Evolutionary conservation across 2,113 vertebrate species (phyloP), one percentile per base, ranked within the genome.

Genomic region (Mus spicilegus): DNA sequence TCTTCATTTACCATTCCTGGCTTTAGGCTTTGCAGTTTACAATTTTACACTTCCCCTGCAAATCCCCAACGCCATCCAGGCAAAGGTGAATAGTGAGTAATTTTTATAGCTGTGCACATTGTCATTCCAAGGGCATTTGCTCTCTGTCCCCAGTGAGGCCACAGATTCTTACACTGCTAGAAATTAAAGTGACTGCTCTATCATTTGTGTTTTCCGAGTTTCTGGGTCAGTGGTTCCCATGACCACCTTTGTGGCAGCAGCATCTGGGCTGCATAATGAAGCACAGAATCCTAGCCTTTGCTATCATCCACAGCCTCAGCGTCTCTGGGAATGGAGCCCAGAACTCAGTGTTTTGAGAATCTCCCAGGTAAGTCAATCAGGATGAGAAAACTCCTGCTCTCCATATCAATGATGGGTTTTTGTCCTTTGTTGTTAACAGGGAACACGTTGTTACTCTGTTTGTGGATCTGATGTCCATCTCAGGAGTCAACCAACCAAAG

Each of bases 71-170:
- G 87, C 94, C 96, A 96, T 95, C 97, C 97, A 88, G 63, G 75
- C 85, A 97, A 97, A 97, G 56, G 75, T 96, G 90, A 93, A 95
- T 2, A 36, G 87, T 90, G 78, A 87, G 16, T 91, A 87, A 81
- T 95, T 5, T 92, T 92, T 96, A 82, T 26, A 89, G 5, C 89
- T 93, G 56, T 69, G 91, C 49, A 58, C 67, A 89, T 97, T 96
- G 96, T 78, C 92, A 97, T 96, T 96, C 72, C 61, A 96, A 98
- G 92, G 96, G 94, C 1, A 69, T 97, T 97, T 98, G 51, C 91
- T 95, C 87, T 87, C 80, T 96, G 2, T 70, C 56, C 49, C 30
- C 42, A 91, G 72, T 89, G 56, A 91, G 95, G 51, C 70, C 97
- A 89, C 67, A 96, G 61, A 51, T 33, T 94, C 89, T 94, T 87